Evolutionary conservation across 2,113 vertebrate genomes (phyloP).

Genomic region (Pollachius pollachius): DNA sequence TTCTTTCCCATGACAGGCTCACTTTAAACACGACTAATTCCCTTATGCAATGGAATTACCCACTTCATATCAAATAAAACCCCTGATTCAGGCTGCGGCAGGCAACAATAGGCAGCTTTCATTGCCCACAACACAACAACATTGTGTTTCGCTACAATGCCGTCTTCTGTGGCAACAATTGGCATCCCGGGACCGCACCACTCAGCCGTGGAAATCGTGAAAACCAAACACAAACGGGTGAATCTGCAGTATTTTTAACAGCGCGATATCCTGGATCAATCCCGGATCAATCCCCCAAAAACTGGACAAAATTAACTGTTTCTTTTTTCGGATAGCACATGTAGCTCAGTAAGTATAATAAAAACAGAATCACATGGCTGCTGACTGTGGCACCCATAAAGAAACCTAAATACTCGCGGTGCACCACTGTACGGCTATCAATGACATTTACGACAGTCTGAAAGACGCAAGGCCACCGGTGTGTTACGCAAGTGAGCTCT

Average conservation of each 20-base stretch:
- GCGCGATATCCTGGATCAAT: conserved; percentile 1
- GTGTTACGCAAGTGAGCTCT: conserved; percentile 31
- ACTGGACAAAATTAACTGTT: conserved; percentile 41
- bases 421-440: conserved; percentile 13
- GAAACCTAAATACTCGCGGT: conserved; percentile 20
- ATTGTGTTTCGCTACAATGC: conserved; percentile 58
- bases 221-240: conserved; percentile 27
- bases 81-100: conserved; percentile 46
- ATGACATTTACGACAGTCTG: conserved; percentile 18
- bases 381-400: conserved; percentile 26
- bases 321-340: conserved; percentile 57
- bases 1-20: conserved; percentile 48
- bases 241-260: conserved; percentile 48
- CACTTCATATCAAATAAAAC: conserved; percentile 66
- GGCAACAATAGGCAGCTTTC: conserved; percentile 58
- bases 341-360: conserved; percentile 59
- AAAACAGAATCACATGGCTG: conserved; percentile 51
- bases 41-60: conserved; percentile 67
- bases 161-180: conserved; percentile 47
- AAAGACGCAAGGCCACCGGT: conserved; percentile 2
- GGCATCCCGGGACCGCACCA: conserved; percentile 14
- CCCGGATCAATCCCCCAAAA: neutral
- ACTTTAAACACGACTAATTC: conserved; percentile 61
- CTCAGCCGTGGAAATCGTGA: conserved; percentile 32
- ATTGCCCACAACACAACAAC: conserved; percentile 62